Conservation (phyloP, 23 tunicate genomes). For the Trididemnum clinides region DNA sequence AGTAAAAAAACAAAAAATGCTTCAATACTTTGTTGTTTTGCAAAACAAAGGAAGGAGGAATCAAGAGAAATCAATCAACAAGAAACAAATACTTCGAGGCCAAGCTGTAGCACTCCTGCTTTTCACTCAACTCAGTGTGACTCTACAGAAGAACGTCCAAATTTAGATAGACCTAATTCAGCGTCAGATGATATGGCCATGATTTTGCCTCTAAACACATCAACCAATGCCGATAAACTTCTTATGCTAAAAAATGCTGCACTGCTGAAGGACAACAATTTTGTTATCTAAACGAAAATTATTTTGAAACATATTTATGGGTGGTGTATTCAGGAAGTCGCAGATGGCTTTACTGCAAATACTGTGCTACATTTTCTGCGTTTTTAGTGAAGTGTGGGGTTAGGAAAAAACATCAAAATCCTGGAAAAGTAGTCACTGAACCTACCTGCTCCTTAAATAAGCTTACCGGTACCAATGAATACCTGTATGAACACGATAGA, state of each 20-base stretch:
- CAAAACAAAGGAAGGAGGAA: background rate
- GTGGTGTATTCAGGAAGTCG: no score
- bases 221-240: background rate
- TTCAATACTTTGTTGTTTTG: background rate
- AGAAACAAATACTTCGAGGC: background rate
- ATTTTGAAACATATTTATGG: no score
- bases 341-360: no score
- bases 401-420: no score
- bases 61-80: background rate
- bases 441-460: no score
- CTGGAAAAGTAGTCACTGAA: no score
- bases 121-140: background rate
- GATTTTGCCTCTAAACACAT: no score
- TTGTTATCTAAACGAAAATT: background rate
- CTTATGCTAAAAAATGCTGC: background rate
- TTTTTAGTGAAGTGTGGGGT: no score
- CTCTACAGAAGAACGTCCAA: background rate
- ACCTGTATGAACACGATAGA: no score
- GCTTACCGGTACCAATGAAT: no score
- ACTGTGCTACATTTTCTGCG: no score
- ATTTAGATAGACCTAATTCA: background rate
- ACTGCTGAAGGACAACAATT: background rate
- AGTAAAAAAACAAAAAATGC: background rate
- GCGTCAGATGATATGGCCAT: background rate
- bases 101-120: background rate